Evolutionary conservation across 2,888 invertebrate species (phyloP).

Genomic region (Macrostomum cliftonense): DNA sequence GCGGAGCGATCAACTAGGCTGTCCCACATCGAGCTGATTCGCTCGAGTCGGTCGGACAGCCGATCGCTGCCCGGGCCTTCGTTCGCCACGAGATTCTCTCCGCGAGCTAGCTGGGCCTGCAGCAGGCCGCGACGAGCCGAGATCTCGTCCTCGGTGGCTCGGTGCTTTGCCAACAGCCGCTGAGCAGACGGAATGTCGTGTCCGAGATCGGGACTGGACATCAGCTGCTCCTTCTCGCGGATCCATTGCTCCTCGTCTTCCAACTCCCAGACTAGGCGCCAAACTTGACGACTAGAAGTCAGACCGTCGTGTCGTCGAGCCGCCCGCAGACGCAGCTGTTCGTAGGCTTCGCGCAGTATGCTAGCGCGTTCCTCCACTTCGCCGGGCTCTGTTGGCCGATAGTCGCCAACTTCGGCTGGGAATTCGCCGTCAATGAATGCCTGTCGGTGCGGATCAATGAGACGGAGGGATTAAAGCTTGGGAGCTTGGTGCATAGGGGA

Average conservation of each 20-base stretch:
- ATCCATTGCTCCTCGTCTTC: conserved; percentile 61
- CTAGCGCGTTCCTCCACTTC: conserved; percentile 83
- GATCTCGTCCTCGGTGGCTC: conserved; percentile 80
- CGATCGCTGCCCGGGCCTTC: too few species aligned
- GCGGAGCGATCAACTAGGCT: conserved; percentile 58
- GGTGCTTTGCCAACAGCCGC: conserved; percentile 83
- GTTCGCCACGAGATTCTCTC: too few species aligned
- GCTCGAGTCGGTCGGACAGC: too few species aligned
- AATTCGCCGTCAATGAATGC: conserved; percentile 65
- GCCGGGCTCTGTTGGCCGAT: conserved; percentile 84
- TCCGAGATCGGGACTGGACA: conserved; percentile 88
- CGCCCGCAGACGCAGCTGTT: conserved; percentile 72
- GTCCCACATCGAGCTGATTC: too few species aligned
- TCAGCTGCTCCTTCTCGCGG: conserved; percentile 62
- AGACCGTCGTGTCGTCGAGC: conserved; percentile 74
- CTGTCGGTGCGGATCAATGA: too few species aligned
- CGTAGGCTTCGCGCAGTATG: conserved; percentile 78
- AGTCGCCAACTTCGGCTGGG: conserved; percentile 45
- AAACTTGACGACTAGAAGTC: conserved; percentile 86
- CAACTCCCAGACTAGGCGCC: conserved; percentile 99
- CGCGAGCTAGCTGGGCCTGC: too few species aligned
- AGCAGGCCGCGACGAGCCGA: conserved; percentile 21
- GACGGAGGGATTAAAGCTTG: too few species aligned
- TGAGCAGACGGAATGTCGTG: conserved; percentile 94
- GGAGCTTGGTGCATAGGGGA: too few species aligned